These are phyloP conservation scores for Epicauta chinensis DNA, from an alignment of 1,140 invertebrate genomes.

Conservation along the genomic window DNA sequence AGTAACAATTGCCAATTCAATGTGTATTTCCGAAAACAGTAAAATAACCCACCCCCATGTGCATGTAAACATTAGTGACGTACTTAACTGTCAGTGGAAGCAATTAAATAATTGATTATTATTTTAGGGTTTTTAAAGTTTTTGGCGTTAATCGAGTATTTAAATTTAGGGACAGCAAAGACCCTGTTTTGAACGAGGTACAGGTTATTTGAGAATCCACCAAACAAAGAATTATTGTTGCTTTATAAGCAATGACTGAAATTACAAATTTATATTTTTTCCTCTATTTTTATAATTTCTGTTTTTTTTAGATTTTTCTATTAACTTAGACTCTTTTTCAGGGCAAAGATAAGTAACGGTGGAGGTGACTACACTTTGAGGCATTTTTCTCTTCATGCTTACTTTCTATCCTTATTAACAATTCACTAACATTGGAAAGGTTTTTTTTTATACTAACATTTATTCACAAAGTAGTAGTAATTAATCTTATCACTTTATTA, in stretches of 20 bases:
- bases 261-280: background rate
- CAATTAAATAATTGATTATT: slow-evolving; percentile 10
- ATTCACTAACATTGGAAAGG: too few relatives aligned
- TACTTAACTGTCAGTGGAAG: background rate
- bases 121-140: slow-evolving; percentile 39
- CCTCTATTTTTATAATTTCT: too few relatives aligned
- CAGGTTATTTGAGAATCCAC: slow-evolving; percentile 22
- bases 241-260: too few relatives aligned
- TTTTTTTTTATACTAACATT: background rate
- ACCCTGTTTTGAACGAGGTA: slow-evolving; percentile 26
- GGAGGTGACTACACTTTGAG: background rate
- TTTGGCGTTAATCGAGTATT: slow-evolving; percentile 39
- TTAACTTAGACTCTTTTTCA: slow-evolving; percentile 5
- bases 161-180: slow-evolving; percentile 36
- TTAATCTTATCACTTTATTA: background rate
- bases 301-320: background rate
- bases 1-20: too few relatives aligned
- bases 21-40: too few relatives aligned
- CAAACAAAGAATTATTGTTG: slow-evolving; percentile 3
- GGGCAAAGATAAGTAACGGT: background rate
- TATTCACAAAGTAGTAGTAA: background rate
- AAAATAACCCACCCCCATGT: too few relatives aligned
- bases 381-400: too few relatives aligned
- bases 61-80: too few relatives aligned
- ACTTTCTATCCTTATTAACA: too few relatives aligned